A percentile compares a stretch with the other conserved stretches of the same genome.
Conservation (phyloP, 1,140 invertebrate species). For the Euwallacea similis region DNA sequence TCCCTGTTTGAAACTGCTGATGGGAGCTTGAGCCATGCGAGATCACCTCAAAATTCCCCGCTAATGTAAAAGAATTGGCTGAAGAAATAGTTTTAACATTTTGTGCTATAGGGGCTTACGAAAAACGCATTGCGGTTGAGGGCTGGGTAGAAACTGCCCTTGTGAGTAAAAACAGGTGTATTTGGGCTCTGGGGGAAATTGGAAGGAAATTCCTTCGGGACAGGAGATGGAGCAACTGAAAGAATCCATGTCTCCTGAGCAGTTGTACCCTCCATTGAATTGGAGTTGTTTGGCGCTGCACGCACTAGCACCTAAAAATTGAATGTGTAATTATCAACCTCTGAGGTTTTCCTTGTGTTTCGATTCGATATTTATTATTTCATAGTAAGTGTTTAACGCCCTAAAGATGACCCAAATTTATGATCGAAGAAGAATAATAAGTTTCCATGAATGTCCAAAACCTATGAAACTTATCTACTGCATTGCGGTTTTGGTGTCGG, state of each 20-base stretch:
- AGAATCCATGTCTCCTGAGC: conserved; percentile 61
- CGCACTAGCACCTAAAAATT: conserved; percentile 57
- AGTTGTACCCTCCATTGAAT: conserved; percentile 77
- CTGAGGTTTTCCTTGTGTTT: too few species aligned
- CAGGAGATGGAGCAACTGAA: conserved; percentile 70
- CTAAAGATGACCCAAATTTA: too few species aligned
- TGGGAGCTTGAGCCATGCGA: conserved; percentile 21
- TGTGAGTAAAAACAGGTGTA: conserved; percentile 73
- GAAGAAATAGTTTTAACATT: background rate
- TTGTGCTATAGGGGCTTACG: conserved; percentile 53
- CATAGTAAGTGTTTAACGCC: too few species aligned
- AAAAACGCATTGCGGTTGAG: conserved; percentile 73
- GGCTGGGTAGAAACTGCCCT: conserved; percentile 68
- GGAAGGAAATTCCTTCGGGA: conserved; percentile 64
- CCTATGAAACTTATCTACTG: too few species aligned
- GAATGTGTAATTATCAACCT: background rate
- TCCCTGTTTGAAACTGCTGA: background rate
- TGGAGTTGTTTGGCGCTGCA: conserved; percentile 65
- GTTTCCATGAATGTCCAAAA: too few species aligned
- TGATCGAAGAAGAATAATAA: too few species aligned
- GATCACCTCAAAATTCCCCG: conserved; percentile 10
- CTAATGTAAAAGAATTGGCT: conserved; percentile 3
- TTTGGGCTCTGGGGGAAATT: conserved; percentile 59
- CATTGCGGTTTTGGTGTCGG: too few species aligned
- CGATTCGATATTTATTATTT: too few species aligned